Base-by-base conservation (phyloP, 2,888 invertebrate genomes). In the Gnatocerus cornutus region DNA sequence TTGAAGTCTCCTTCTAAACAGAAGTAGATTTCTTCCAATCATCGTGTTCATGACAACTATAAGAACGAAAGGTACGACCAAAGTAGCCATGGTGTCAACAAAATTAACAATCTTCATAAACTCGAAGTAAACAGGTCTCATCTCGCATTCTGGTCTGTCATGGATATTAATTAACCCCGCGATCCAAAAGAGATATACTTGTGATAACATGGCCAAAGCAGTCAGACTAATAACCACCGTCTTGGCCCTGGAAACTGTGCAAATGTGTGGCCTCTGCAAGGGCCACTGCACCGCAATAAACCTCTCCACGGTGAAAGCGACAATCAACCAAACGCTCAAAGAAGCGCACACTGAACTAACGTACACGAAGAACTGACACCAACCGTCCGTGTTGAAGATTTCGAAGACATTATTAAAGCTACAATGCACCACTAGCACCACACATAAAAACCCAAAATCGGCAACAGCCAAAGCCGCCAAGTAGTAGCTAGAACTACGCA, bases 211-310 rank as follows among this genome's bases (percentile, higher is more conserved):
- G 0, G 88, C 87, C 1, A 86, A 71, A 0, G 82, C 72, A 0
- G 85, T 84, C 12, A 90, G 79, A 0, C 82, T 79, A 3, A 83
- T 64, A 0, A 90, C 87, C 29, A 89, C 87, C 0, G 84, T 84
- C 74, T 89, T 89, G 0, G 90, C 90, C 39, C 90, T 82, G 0
- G 87, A 83, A 2, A 89, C 87, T 0, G 90, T 90, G 77, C 90
- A 90, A 78, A 90, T 88, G 64, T 87, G 86, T 0, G 89, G 89
- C 16, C 89, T 81, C 59, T 87, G 87, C 8, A 90, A 78, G 0
- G 90, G 90, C 77, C 89, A 89, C 74, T 90, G 89, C 0, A 91
- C 89, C 2, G 90, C 91, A 43, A 91, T 89, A 82, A 90, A 91
- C 62, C 91, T 84, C 78, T 92, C 91, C 1, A 90, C 88, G 0